Evolutionary conservation across 1,140 invertebrate species (phyloP), one percentile per base, ranked within the genome.

Genomic region (Hycleus phaleratus): DNA sequence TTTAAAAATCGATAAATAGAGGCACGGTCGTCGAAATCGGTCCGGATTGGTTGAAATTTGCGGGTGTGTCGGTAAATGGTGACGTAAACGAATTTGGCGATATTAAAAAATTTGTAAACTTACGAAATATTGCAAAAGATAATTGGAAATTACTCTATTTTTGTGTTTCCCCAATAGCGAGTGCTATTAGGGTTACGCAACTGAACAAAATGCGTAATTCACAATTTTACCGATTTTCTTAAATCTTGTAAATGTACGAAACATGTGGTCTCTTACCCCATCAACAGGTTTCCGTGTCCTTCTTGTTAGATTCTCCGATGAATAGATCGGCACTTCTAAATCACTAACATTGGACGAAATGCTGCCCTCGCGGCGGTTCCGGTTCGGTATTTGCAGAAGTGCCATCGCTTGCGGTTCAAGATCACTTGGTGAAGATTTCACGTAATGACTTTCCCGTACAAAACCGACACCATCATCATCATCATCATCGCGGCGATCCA

Each of bases 291-390:
- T 60, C 26, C 51, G 58, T 6, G 65, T 54, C 26, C 58, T 63
- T 4, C 67, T 68, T 4, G 68, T 68, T 25, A 72, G 56, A 59
- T 68, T 68, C 38, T 72, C 69, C 42, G 65, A 63, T 10, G 68
- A 69, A 58, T 82, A 82, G 63, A 82, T 82, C 4, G 79, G 81
- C 12, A 77, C 78, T 58, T 81, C 79, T 66, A 81, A 73, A 58
- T 82, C 81, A 54, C 76, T 81, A 43, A 82, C 71, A 55, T 77
- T 81, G 54, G 81, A 81, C 7, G 79, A 78, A 49, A 81, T 77
- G 60, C 80, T 81, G 48, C 77, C 65, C 2, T 76, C 75, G n/a
- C 76, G 68, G 46, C 69, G 52, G 11, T 59, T 69, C 64, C 10
- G 68, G 66, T 12, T 63, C 56, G 79, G 80, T 0, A 80, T 71